A percentile compares a stretch with the other conserved stretches of the same genome.
Evolutionary conservation across 23 tunicate species (phyloP).

Genomic region (Oikopleura vanhoeffeni): DNA sequence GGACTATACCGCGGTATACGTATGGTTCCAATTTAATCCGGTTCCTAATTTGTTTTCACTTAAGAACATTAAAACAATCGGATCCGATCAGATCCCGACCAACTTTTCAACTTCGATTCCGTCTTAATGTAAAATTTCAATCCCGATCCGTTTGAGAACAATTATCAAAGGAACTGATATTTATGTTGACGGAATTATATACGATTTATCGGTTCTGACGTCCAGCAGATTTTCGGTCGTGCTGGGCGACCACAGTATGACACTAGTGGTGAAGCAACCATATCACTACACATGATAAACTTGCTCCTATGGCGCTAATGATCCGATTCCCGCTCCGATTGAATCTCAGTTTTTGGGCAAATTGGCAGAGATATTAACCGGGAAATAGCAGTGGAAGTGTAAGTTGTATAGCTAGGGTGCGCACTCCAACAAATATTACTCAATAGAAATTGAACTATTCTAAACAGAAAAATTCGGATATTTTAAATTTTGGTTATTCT

Average conservation of each 20-base stretch:
- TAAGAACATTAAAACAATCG: no score
- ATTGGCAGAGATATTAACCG: slow-evolving; percentile 74
- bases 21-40: background rate
- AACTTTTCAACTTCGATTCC: no score
- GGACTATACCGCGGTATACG: background rate
- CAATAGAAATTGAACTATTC: no score
- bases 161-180: slow-evolving; percentile 12
- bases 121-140: no score
- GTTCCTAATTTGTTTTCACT: no score
- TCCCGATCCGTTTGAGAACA: no score
- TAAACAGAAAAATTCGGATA: no score
- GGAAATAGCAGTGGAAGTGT: slow-evolving; percentile 36
- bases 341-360: slow-evolving; percentile 85
- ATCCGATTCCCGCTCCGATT: slow-evolving; percentile 75
- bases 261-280: slow-evolving; percentile 75
- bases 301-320: slow-evolving; percentile 61
- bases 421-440: no score
- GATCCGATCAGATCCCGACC: no score
- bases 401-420: no score
- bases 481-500: no score
- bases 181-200: background rate
- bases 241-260: slow-evolving; percentile 98
- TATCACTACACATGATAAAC: slow-evolving; percentile 68
- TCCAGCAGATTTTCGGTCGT: slow-evolving; percentile 96
- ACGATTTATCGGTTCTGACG: slow-evolving; percentile 86